Percentiles rank a stretch among this genome's conserved stretches.
Conservation (phyloP, 2,797 vertebrate species). For the Sebastes reedi region DNA sequence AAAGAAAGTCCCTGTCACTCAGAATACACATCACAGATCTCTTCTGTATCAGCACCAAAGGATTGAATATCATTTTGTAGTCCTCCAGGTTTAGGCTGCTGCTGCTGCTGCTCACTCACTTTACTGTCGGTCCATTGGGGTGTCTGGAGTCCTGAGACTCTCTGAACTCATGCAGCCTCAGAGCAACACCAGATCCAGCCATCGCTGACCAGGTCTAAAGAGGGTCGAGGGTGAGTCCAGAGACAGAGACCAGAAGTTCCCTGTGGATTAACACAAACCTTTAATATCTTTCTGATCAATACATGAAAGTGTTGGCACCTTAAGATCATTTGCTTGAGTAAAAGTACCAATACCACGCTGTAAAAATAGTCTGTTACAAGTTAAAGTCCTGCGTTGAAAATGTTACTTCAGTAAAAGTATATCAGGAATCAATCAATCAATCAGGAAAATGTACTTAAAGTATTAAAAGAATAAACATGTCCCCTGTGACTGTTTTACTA, state of each 20-base stretch:
- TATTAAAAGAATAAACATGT: neutral
- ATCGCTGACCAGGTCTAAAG: constrained; percentile 25
- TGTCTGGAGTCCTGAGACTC: constrained; percentile 26
- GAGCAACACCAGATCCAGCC: constrained; percentile 65
- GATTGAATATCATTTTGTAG: neutral
- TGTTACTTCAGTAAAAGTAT: too few relatives aligned
- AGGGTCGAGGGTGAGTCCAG: neutral
- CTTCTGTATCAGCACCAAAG: neutral
- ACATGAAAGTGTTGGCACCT: neutral
- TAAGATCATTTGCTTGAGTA: neutral
- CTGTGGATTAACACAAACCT: neutral
- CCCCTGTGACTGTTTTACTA: neutral
- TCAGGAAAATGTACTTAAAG: neutral
- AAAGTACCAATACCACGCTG: neutral
- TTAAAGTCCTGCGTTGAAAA: too few relatives aligned
- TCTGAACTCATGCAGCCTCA: constrained; percentile 74
- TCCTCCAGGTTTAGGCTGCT: neutral
- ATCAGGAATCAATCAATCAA: too few relatives aligned
- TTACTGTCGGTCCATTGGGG: neutral
- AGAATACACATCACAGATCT: neutral
- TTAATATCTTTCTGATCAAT: neutral
- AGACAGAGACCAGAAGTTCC: neutral
- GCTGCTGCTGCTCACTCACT: constrained; percentile 15
- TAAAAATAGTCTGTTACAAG: neutral
- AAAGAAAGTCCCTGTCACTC: neutral